A percentile compares a stretch with the other conserved stretches of the same genome.
phyloP scores from a whole-genome alignment of 2,888 invertebrate genomes.

The Pseudeuparius sepicola region DNA sequence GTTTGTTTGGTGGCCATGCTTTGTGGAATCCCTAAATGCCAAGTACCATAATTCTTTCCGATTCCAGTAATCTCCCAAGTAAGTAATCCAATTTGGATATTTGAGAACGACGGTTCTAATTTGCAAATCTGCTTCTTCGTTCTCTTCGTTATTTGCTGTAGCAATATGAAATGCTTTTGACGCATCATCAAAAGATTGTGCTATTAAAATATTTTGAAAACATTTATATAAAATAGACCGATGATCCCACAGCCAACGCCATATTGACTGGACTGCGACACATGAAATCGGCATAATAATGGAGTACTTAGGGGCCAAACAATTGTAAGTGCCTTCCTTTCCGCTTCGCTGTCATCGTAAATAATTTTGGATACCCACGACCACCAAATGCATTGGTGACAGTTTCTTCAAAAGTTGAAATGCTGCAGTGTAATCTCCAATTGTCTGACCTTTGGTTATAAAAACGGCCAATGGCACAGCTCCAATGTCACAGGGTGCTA shows the following conservation, averaged over 20 bases:
- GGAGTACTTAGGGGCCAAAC: constrained; percentile 13
- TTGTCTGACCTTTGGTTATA: constrained; percentile 16
- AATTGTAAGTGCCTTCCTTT: constrained; percentile 13
- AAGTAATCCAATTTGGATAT: constrained; percentile 13
- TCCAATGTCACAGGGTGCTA: constrained; percentile 14
- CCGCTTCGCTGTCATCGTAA: constrained; percentile 17
- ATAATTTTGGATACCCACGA: constrained; percentile 11
- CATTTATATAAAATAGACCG: neutral
- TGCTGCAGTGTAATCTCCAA: constrained; percentile 12
- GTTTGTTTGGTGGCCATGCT: constrained; percentile 16
- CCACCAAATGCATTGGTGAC: constrained; percentile 11
- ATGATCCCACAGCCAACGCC: constrained; percentile 14
- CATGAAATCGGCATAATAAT: constrained; percentile 16
- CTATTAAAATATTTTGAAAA: constrained; percentile 10
- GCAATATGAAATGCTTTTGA: neutral
- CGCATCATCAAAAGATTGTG: neutral
- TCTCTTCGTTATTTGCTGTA: constrained; percentile 8
- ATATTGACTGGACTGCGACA: constrained; percentile 16
- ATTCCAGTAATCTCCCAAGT: constrained; percentile 14
- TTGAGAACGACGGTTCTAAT: too few relatives aligned
- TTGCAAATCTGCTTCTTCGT: too few relatives aligned
- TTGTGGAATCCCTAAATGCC: constrained; percentile 12
- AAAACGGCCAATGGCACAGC: constrained; percentile 16
- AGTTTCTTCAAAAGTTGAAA: constrained; percentile 12
- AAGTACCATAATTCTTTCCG: constrained; percentile 11